Base-by-base conservation (phyloP, 2,113 vertebrate genomes). In the Alethe diademata region DNA sequence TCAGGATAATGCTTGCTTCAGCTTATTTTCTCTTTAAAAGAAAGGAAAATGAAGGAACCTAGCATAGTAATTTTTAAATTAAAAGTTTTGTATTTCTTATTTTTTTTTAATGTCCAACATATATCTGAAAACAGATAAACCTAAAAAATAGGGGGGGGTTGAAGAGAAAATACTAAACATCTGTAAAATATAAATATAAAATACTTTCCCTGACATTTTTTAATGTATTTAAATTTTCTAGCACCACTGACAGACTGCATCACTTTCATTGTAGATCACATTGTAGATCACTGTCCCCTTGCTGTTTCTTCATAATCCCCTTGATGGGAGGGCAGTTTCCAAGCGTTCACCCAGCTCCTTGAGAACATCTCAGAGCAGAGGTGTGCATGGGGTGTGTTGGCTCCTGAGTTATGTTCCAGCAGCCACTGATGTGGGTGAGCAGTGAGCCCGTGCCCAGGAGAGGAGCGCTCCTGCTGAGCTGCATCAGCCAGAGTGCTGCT, bases 111-210 rank as follows among this genome's bases (percentile, higher is more conserved):
- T 56, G 12, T 6, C 11, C 3, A 57, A 2, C 22, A 2, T 70
- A 17, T 70, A 35, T n/a, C 42, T 4, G 3, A 69, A 70, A 56
- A 29, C 16, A 72, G 8, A 8, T 43, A 57, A 69, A 60, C 15
- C 12, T 12, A 73, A 73, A 78, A 78, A 80, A 29, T 4, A 0
- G 4, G 1, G 2, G 6, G 3, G 3, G 33, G 13, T 5, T 60
- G n/a, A 47, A 50, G 10, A 11, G 14, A 36, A 62, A 87, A 65
- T 65, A 23, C 25, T 70, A 57, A 78, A 35, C 5, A 15, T 38
- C 13, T 60, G 9, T 64, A 33, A 50, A 74, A 50, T 13, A 40
- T 12, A 45, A 45, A 25, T 60, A 73, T 40, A 78, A 79, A 71
- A 28, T 92, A 17, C 18, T 56, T 56, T n/a, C 45, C 54, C 18